Evolutionary conservation across 2,888 invertebrate genomes (phyloP).

Genomic region (Mamestra brassicae): DNA sequence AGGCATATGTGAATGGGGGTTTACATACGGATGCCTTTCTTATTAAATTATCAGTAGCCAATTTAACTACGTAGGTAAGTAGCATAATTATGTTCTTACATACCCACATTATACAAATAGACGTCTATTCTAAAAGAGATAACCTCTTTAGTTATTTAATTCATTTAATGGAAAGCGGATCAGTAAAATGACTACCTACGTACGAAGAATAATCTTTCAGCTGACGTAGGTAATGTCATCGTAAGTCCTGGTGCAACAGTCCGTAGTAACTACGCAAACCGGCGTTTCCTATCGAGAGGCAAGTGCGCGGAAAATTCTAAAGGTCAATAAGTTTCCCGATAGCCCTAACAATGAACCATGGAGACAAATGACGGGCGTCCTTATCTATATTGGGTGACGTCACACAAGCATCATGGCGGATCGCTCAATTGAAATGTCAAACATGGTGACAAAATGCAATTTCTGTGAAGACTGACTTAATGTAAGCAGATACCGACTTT

Average conservation of each 20-base stretch:
- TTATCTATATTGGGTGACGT: conserved; percentile 61
- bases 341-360: conserved; percentile 67
- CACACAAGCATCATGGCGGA: conserved; percentile 26
- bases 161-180: conserved; percentile 18
- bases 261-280: conserved; percentile 38
- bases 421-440: conserved; percentile 15
- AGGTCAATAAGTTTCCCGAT: conserved; percentile 72
- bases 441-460: neutral
- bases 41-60: neutral
- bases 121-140: conserved; percentile 7
- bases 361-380: conserved; percentile 53
- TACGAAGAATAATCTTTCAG: conserved; percentile 22
- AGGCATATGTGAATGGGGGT: neutral
- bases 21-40: neutral
- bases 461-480: conserved; percentile 12
- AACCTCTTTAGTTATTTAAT: conserved; percentile 9
- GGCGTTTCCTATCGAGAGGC: conserved; percentile 7
- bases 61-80: neutral
- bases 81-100: neutral
- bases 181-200: conserved; percentile 6
- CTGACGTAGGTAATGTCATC: conserved; percentile 39
- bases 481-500: neutral
- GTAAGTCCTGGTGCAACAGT: conserved; percentile 35
- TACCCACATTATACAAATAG: neutral
- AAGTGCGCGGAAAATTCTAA: conserved; percentile 73